These are phyloP conservation scores for Pseudomyrmex cubaensis DNA, from an alignment of 1,140 invertebrate species.

Conservation along the genomic window DNA sequence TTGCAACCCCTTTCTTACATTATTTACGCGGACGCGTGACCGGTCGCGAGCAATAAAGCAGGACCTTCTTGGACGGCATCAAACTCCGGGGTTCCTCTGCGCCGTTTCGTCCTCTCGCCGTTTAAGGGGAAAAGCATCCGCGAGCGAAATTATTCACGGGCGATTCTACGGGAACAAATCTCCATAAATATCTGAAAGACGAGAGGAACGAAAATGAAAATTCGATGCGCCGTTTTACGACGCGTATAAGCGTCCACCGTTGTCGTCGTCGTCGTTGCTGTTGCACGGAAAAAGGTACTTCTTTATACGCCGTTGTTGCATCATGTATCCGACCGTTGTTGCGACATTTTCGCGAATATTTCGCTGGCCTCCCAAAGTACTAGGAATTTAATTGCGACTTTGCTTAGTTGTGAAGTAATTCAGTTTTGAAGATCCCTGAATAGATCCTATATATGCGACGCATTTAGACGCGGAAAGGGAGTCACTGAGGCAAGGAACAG, in stretches of 20 bases:
- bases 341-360: slow-evolving; percentile 35
- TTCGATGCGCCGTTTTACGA: slow-evolving; percentile 55
- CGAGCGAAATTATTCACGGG: slow-evolving; percentile 49
- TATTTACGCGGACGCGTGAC: slow-evolving; percentile 52
- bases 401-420: slow-evolving; percentile 28
- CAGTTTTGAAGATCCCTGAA: slow-evolving; percentile 1
- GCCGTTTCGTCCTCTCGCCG: slow-evolving; percentile 4
- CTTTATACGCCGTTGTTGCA: slow-evolving; percentile 18
- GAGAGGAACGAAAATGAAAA: slow-evolving; percentile 53
- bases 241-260: slow-evolving; percentile 38
- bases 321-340: slow-evolving; percentile 12
- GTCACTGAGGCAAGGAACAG: background rate
- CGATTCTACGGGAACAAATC: slow-evolving; percentile 54
- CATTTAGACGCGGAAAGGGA: background rate
- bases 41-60: slow-evolving; percentile 54
- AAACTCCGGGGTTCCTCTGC: slow-evolving; percentile 34
- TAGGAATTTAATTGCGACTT: slow-evolving; percentile 45
- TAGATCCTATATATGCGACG: slow-evolving; percentile 3
- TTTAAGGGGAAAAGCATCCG: slow-evolving; percentile 47
- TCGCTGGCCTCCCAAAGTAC: background rate
- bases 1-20: slow-evolving; percentile 55
- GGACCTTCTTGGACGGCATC: slow-evolving; percentile 44
- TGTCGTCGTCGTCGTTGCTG: background rate
- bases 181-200: slow-evolving; percentile 57
- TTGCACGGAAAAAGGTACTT: background rate